These are phyloP conservation scores for human DNA, from an alignment of 2,113 vertebrate species.

Conservation along the genomic window GRCh38 chr14:26970501-26971000, in stretches of 20 bases:
- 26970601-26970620: background rate
- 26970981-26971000: background rate
- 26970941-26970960: background rate
- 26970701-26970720: background rate
- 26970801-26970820: background rate
- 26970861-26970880: background rate
- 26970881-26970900: background rate
- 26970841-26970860: background rate
- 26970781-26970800: background rate
- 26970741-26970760: background rate
- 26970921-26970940: background rate
- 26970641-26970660: background rate
- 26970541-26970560: background rate
- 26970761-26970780: background rate
- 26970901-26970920: background rate
- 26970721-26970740: background rate
- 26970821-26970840: background rate
- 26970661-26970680: background rate
- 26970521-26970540: background rate
- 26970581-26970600: background rate
- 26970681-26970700: background rate
- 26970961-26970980: background rate
- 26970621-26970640: background rate
- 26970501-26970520: background rate
- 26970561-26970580: background rate